These are phyloP conservation scores for Chlorops oryzae DNA, from an alignment of 1,140 invertebrate species.

Conservation along the genomic window DNA sequence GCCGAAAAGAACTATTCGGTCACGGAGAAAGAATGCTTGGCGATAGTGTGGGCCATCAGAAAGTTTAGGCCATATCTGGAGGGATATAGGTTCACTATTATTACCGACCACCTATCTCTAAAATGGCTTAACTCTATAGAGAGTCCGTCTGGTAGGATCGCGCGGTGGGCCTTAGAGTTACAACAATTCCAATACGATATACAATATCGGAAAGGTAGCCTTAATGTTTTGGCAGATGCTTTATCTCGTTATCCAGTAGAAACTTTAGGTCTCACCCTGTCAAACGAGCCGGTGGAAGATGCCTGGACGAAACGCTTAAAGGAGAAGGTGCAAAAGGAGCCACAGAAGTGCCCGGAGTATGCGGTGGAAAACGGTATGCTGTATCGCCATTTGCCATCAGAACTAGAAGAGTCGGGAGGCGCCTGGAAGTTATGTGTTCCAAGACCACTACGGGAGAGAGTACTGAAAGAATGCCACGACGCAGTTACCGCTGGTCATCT, in stretches of 20 bases:
- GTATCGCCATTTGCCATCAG: not conserved
- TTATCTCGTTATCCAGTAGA: too few relatives aligned
- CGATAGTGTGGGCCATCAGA: constrained; percentile 8
- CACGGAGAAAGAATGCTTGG: constrained; percentile 7
- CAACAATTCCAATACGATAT: not conserved
- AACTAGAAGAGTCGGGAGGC: not conserved
- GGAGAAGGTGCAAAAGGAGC: not conserved
- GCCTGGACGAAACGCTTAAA: not conserved
- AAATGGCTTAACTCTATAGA: too few relatives aligned
- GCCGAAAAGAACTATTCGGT: constrained; percentile 7
- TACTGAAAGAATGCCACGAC: not conserved
- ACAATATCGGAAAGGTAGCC: not conserved
- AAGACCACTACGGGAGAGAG: not conserved
- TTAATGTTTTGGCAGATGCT: not conserved
- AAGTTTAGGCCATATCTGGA: constrained; percentile 6
- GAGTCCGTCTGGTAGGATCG: too few relatives aligned
- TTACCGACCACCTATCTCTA: not conserved
- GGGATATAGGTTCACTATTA: not conserved
- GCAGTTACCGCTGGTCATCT: not conserved
- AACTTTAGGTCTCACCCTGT: too few relatives aligned
- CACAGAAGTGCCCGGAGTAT: not conserved
- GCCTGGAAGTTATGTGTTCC: too few relatives aligned
- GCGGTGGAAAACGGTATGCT: not conserved
- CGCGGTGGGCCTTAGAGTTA: not conserved
- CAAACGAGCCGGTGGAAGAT: not conserved